Percentiles rank a stretch among this genome's conserved stretches.
Evolutionary conservation across 2,797 vertebrate species (phyloP).

Genomic region (Threskiornis aethiopicus): DNA sequence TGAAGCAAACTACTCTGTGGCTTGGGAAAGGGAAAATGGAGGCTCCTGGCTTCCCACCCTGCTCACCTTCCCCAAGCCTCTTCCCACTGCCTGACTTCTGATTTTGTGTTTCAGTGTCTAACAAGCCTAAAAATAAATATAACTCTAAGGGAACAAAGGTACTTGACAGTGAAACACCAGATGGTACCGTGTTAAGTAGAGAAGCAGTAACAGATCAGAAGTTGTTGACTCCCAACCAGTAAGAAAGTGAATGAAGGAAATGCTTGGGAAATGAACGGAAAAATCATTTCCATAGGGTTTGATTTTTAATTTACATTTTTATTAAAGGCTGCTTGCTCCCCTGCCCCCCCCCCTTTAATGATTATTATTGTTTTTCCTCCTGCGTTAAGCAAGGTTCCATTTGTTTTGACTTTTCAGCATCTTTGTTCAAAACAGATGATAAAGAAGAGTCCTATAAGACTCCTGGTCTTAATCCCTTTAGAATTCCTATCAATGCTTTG

Average conservation of each 20-base stretch:
- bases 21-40: background rate
- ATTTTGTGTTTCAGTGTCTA: background rate
- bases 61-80: background rate
- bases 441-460: background rate
- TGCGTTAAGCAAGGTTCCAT: background rate
- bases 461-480: background rate
- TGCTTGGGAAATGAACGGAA: background rate
- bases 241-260: background rate
- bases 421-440: background rate
- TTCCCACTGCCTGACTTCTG: background rate
- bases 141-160: background rate
- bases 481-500: background rate
- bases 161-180: background rate
- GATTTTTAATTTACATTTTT: background rate
- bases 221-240: background rate
- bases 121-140: background rate
- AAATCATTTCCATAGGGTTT: background rate
- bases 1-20: background rate
- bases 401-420: background rate
- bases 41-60: background rate
- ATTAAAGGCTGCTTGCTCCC: background rate
- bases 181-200: background rate
- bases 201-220: background rate
- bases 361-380: background rate
- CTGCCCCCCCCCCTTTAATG: rapidly evolving